Base-by-base conservation (phyloP, 1,140 invertebrate species). In the Pentalonia nigronervosa region DNA sequence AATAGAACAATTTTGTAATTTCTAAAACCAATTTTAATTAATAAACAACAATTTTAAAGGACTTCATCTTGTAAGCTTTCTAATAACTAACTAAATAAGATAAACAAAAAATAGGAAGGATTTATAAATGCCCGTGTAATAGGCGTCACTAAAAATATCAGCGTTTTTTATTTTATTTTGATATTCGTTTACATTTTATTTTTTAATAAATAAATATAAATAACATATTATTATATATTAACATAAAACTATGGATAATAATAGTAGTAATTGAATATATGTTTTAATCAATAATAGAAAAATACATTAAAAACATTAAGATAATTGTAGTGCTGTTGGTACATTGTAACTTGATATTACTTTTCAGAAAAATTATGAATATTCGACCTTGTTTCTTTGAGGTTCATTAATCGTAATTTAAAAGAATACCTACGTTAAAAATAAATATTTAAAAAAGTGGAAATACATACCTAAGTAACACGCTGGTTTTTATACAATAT, bases 151-250 rank as follows among this genome's bases (percentile, higher is more conserved):
- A 34, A 17, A n/a, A 67, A n/a, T 23, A 76, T 76, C 30, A 11
- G 2, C 3, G n/a, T 67, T 67, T 76, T 60, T n/a, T 17, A 17
- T 17, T n/a, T 14, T 6, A 76, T 76, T 76, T 67, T 67, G n/a
- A 17, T 76, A 17, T 76, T n/a, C n/a, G 30, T n/a, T 9, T 76
- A 34, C 2, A n/a, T 76, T 76, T 76, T n/a, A 76, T n/a, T n/a
- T 67, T 67, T 67, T 76, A n/a, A 17, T 76, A 76, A 76, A n/a
- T n/a, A 76, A 76, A n/a, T 76, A n/a, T 76, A n/a, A 76, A 67
- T 67, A 30, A 67, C 30, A 76, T 67, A 67, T n/a, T 20, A 76
- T n/a, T 76, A 17, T 17, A n/a, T 76, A n/a, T 76, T 34, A 76
- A 76, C 30, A 76, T 76, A 76, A 17, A n/a, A 6, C 11, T 76